Evolutionary conservation across 2,797 vertebrate species (phyloP), one percentile per base, ranked within the genome.

Genomic region (Malurus splendens): DNA sequence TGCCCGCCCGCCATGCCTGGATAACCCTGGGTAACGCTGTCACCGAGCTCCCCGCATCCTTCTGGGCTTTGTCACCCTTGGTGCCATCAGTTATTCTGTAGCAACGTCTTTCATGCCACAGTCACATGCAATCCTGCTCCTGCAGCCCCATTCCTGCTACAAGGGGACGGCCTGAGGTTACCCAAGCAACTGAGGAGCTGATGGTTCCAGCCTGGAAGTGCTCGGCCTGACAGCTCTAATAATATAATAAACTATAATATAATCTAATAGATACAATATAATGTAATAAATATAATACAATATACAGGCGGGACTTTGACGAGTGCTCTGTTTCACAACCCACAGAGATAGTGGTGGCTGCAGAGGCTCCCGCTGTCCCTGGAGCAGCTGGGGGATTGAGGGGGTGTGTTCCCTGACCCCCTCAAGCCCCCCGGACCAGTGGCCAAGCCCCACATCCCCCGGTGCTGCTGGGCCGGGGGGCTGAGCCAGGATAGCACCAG

Each of bases 141-240:
- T n/a, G 80, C 51, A 16, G 72, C 18, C 64, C 87, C 56, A 5
- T 5, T n/a, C 39, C 1, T 2, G 30, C 44, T 45, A 67, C 64
- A 5, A 25, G 73, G 50, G 82, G 74, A 60, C 3, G 7, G 80
- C 68, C 86, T 51, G 18, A 80, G 82, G 76, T 80, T 62, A 47
- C 88, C 86, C 88, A 4, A 80, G 90, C 88, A 82, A n/a, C 76
- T 32, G 0, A 2, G 42, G 33, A 77, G 52, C 86, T 59, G 60
- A 22, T 25, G 45, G n/a, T 44, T 80, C 80, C 72, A 51, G 77
- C 90, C 90, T 55, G 20, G 68, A 60, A 80, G 76, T 42, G 68
- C 75, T 80, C 24, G 48, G 70, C 68, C 86, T 62, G 80, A 62
- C 83, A 80, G 83, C 60, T 85, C 73, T 85, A 62, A 68, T 76